Evolutionary conservation across 2,113 vertebrate genomes (phyloP).

Genomic region (Onychostoma macrolepis): DNA sequence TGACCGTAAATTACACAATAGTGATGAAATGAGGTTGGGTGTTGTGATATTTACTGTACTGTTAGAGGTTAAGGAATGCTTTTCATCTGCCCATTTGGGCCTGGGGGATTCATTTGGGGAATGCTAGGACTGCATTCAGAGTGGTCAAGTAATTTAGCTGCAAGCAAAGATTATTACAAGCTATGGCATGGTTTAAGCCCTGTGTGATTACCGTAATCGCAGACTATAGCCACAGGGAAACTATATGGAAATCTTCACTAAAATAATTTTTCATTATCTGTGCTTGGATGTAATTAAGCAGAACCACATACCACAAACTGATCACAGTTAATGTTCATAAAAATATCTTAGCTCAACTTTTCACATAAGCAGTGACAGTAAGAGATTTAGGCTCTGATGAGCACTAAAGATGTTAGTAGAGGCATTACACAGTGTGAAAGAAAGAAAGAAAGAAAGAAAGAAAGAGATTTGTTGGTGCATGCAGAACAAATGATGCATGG

Average conservation of each 20-base stretch:
- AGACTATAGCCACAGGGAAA: constrained; percentile 27
- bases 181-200: constrained; percentile 33
- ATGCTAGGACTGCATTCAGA: constrained; percentile 35
- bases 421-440: not conserved
- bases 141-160: constrained; percentile 52
- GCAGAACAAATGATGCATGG: constrained; percentile 52
- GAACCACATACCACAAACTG: constrained; percentile 9
- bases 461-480: constrained; percentile 4
- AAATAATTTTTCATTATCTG: constrained; percentile 32
- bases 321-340: not conserved
- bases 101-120: constrained; percentile 53
- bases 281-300: constrained; percentile 5
- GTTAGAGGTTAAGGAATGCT: constrained; percentile 54
- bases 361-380: not conserved
- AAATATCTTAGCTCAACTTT: not conserved
- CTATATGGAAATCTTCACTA: constrained; percentile 19
- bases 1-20: constrained; percentile 48
- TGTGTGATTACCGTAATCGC: constrained; percentile 46
- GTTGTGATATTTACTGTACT: constrained; percentile 58
- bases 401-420: not conserved
- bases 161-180: constrained; percentile 48
- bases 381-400: not conserved
- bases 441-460: constrained; percentile 24
- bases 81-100: constrained; percentile 61
- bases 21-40: constrained; percentile 48